Conservation (phyloP, 2,888 invertebrate species). For the Prenolepis imparis region DNA sequence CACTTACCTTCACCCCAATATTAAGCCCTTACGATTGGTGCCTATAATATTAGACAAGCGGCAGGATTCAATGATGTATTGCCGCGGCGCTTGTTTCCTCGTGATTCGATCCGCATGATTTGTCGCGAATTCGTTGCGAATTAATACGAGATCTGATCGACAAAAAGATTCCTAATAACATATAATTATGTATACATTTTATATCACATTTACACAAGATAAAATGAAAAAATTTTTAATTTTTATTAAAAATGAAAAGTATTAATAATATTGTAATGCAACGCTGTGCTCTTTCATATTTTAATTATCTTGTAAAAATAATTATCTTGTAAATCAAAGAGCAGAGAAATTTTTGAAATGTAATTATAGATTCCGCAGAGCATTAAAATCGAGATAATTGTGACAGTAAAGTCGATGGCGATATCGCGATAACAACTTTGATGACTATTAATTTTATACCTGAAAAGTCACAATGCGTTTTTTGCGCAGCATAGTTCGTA, state of each 20-base stretch:
- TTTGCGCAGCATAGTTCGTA: neutral
- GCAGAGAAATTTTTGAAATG: neutral
- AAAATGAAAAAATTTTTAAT: neutral
- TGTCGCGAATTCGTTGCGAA: constrained; percentile 14
- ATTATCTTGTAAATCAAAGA: neutral
- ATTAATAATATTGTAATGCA: neutral
- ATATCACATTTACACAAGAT: no score
- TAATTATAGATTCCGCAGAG: neutral
- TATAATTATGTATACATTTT: neutral
- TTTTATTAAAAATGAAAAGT: neutral
- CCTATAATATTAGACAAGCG: constrained; percentile 86
- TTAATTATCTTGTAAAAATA: no score
- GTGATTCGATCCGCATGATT: constrained; percentile 6
- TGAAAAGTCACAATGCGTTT: neutral
- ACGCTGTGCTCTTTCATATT: neutral
- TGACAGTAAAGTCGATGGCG: neutral
- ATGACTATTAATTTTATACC: neutral
- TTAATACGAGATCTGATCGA: neutral
- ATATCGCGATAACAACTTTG: neutral
- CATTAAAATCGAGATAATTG: neutral
- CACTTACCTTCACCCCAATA: constrained; percentile 87
- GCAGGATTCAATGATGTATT: constrained; percentile 84
- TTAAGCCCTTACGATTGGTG: constrained; percentile 86
- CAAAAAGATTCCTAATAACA: no score
- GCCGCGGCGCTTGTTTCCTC: constrained; percentile 75